Conservation (phyloP, 30 jellyfish, hydroid and myxozoan genomes). For the Aurelia coerulea region DNA sequence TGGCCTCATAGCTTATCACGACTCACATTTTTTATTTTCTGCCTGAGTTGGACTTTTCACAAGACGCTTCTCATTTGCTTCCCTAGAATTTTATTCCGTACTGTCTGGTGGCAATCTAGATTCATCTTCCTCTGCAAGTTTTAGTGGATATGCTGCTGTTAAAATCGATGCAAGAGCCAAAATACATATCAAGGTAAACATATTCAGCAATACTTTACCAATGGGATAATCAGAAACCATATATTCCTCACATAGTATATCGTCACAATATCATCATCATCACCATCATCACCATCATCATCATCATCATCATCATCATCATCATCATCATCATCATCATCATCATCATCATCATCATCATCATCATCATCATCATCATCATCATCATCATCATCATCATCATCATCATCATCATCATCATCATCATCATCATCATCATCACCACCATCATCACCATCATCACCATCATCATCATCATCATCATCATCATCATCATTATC, state of each 20-base stretch:
- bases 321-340: slow-evolving; percentile 29
- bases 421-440: too few relatives aligned
- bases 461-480: slow-evolving; percentile 6
- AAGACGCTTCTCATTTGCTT: background rate
- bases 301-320: slow-evolving; percentile 38
- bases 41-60: too few relatives aligned
- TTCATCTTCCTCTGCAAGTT: slow-evolving; percentile 21
- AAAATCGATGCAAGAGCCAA: slow-evolving; percentile 25
- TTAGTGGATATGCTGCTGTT: slow-evolving; percentile 52
- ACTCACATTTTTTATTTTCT: too few relatives aligned
- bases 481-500: slow-evolving; percentile 9
- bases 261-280: slow-evolving; percentile 10
- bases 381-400: slow-evolving; percentile 34
- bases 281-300: slow-evolving; percentile 17
- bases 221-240: background rate
- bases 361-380: slow-evolving; percentile 28
- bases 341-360: slow-evolving; percentile 32
- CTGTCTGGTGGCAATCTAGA: slow-evolving; percentile 56
- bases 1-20: too few relatives aligned
- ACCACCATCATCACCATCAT: background rate
- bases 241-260: background rate
- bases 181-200: slow-evolving; percentile 45
- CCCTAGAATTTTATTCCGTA: slow-evolving; percentile 50
- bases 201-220: too few relatives aligned
- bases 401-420: slow-evolving; percentile 17